Evolutionary conservation across 2,888 invertebrate species (phyloP), one percentile per base, ranked within the genome.

Genomic region (Agrilus biguttatus): DNA sequence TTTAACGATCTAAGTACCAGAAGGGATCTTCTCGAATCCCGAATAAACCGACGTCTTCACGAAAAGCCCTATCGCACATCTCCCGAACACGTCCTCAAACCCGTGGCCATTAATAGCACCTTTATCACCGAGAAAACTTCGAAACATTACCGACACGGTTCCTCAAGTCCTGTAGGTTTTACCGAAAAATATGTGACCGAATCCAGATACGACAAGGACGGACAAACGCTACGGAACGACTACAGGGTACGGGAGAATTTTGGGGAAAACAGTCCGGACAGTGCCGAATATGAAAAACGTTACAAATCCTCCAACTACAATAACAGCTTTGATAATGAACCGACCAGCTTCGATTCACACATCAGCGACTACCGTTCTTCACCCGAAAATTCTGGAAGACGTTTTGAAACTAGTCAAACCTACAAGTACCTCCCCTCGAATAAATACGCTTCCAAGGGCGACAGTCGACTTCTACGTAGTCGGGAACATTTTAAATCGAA

Each of bases 11-110:
- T 86, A 44, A 82, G 84, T 55, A 79, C 82, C 28, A 69, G 86
- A 40, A 70, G 86, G 13, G 80, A 84, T 47, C 72, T 83, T 34
- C 67, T 87, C 13, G 85, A 87, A 60, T 85, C 85, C 1, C 72
- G 85, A 46, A 74, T 86, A 39, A 76, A 81, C 45, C 71, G 82
- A 38, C 68, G 67, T 51, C 63, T 62, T 21, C 67, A 62, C 28
- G 71, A 71, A 33, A 63, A 62, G 43, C 46, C 50, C 4, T 47
- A 49, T 33, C 65, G 67, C 36, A 65, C 63, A 42, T 71, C 53
- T 52, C 71, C 48, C 55, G 71, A 58, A 66, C 51, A 54, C 1
- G 70, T 45, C 52, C 14, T 33, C 5, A 70, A 71, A 5, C 71
- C 72, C 48, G 69, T 51, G 5, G 56, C 58, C 46, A 47, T 39